These are phyloP conservation scores for Clarias fuscus DNA, from an alignment of 2,797 vertebrate genomes.

Conservation along the genomic window DNA sequence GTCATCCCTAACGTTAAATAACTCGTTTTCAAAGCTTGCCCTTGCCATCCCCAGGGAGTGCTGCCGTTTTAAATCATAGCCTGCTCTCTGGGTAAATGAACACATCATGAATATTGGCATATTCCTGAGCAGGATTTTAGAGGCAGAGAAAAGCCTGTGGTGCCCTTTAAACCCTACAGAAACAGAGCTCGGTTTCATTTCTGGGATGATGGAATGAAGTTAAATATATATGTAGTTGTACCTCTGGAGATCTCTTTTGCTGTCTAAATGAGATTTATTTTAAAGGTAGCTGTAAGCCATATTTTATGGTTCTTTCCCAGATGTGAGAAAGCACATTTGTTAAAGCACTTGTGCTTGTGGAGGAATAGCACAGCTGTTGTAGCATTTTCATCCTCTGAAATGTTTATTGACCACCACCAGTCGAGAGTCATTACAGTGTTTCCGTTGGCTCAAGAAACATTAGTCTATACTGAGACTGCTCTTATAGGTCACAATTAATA, in stretches of 20 bases:
- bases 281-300: conserved; percentile 9
- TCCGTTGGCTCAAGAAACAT: background rate
- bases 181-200: conserved; percentile 24
- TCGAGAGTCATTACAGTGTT: conserved; percentile 18
- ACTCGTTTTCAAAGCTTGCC: conserved; percentile 55
- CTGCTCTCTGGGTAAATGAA: conserved; percentile 49
- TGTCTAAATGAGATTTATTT: conserved; percentile 36
- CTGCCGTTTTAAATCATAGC: conserved; percentile 50
- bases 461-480: background rate
- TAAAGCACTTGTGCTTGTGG: conserved; percentile 33
- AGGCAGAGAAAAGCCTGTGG: conserved; percentile 24
- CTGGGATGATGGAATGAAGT: conserved; percentile 13
- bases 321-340: conserved; percentile 27
- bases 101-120: conserved; percentile 41
- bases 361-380: conserved; percentile 23
- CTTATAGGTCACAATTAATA: background rate
- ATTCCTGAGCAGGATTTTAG: conserved; percentile 28
- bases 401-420: conserved; percentile 22
- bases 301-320: conserved; percentile 16
- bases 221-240: conserved; percentile 31
- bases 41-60: conserved; percentile 49
- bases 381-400: conserved; percentile 29
- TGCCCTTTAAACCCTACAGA: conserved; percentile 23
- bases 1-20: conserved; percentile 58
- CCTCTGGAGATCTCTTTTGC: conserved; percentile 1